A percentile compares a stretch with the other conserved stretches of the same genome.
These are phyloP conservation scores for Bettongia penicillata DNA, from an alignment of 2,113 vertebrate genomes.

Conservation along the genomic window DNA sequence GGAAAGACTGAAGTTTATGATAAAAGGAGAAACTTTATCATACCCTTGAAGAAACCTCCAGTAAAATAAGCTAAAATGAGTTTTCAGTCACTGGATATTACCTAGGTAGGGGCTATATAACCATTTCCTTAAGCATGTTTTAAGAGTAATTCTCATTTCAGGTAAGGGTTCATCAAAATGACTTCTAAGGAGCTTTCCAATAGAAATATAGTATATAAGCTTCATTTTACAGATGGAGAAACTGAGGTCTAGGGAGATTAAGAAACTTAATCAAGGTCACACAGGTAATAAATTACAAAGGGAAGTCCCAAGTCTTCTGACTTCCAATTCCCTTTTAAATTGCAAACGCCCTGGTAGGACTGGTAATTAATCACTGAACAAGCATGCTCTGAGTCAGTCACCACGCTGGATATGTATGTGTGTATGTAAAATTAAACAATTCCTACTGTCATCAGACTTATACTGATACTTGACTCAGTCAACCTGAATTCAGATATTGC, in stretches of 20 bases:
- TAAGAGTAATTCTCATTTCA: neutral
- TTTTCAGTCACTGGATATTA: neutral
- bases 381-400: neutral
- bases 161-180: neutral
- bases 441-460: neutral
- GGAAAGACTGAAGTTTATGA: neutral
- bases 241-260: no score
- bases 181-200: neutral
- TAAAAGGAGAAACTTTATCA: neutral
- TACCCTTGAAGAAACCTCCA: neutral
- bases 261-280: no score
- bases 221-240: neutral
- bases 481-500: neutral
- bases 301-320: no score
- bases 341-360: no score
- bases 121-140: neutral
- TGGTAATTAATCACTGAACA: neutral
- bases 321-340: no score
- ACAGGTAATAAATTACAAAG: no score
- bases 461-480: neutral
- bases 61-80: neutral
- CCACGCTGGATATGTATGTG: no score
- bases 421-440: neutral
- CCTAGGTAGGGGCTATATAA: neutral
- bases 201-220: neutral